Evolutionary conservation across 2,113 vertebrate genomes (phyloP), one percentile per base, ranked within the genome.

Genomic region (Proterorhinus semilunaris): DNA sequence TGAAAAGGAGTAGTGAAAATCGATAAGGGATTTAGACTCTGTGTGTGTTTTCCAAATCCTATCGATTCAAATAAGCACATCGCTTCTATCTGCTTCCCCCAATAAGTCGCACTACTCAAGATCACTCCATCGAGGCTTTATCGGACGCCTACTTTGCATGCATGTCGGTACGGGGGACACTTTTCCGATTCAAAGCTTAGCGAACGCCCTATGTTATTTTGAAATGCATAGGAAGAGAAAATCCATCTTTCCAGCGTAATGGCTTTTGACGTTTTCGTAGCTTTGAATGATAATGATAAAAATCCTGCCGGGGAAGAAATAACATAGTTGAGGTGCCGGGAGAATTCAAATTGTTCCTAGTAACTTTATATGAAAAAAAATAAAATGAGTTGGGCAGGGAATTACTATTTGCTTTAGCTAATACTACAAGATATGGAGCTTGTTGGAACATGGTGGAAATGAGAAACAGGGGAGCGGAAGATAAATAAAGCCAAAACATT

Each of bases 11-110:
- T 70, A 48, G 80, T 53, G 62, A 62, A 62, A 72, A 82, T 84
- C 73, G 81, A 88, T 86, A 84, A 86, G 69, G 57, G 75, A 78
- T 80, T 82, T 81, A 82, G 70, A 71, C 65, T 72, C 75, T 48
- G 52, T 61, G 65, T 82, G 74, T 80, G 27, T 36, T 36, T 62
- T 68, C 65, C 64, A 74, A 52, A 62, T 66, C 10, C 65, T 63
- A 73, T 75, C 78, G 83, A 83, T 83, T 75, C 76, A 70, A 48
- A 69, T 65, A 71, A 65, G 79, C 73, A 59, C 75, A 69, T 65
- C 36, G 66, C 71, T 71, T 79, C 44, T 4, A 36, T 50, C 72
- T 71, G 69, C 75, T 51, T 57, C 62, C 46, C 77, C 51, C 79
- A 73, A 48, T 73, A 65, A 82, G 79, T 51, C 67, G 61, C 27